These are phyloP conservation scores for Coleophora deauratella DNA, from an alignment of 2,888 invertebrate species.

Conservation along the genomic window DNA sequence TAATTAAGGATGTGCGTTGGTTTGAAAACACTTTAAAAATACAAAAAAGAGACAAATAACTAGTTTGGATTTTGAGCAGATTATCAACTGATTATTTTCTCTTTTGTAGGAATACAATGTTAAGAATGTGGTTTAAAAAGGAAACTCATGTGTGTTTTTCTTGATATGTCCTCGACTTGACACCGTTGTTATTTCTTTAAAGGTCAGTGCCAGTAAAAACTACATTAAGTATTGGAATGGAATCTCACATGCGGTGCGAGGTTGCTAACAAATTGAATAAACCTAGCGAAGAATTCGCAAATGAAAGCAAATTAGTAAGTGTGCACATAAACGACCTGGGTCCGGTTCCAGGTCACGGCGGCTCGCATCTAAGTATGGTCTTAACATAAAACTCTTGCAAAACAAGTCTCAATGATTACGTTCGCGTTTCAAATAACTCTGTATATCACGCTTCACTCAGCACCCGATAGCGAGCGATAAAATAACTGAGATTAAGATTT, in stretches of 20 bases:
- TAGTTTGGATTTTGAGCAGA: too few species aligned
- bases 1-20: too few species aligned
- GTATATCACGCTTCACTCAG: constrained; percentile 1
- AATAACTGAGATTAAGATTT: background rate
- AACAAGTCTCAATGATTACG: constrained; percentile 1
- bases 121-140: too few species aligned
- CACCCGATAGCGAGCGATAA: background rate
- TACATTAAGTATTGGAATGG: background rate
- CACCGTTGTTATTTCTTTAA: background rate
- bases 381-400: constrained; percentile 5
- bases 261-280: too few species aligned
- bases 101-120: too few species aligned
- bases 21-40: too few species aligned
- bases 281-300: too few species aligned
- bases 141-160: too few species aligned
- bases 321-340: background rate
- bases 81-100: too few species aligned
- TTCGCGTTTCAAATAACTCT: background rate
- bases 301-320: too few species aligned
- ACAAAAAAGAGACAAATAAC: too few species aligned
- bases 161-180: too few species aligned
- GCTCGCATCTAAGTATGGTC: background rate
- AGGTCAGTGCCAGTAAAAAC: background rate
- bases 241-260: background rate
- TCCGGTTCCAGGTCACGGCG: constrained; percentile 4